Base-by-base conservation (phyloP, 2,113 vertebrate genomes). In the Cephalophus harveyi region DNA sequence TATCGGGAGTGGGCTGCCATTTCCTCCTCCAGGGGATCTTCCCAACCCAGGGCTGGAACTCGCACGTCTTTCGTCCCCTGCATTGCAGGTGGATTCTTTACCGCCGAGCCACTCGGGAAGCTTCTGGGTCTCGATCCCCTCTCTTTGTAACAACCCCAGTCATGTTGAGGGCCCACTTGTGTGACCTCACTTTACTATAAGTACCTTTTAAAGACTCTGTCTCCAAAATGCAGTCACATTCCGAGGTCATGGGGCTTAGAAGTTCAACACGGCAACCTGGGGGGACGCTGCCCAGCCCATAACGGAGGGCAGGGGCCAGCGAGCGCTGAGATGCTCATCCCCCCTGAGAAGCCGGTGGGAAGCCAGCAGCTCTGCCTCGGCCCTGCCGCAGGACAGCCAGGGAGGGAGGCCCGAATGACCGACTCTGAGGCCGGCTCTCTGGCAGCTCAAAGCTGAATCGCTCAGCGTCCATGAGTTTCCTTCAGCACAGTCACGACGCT, bases 361-460 rank as follows among this genome's bases (percentile, higher is more conserved):
- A 7, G 2, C 27, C 33, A 0, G 2, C 0, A 2, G 55, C 48
- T 2, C 1, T 1, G 5, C 5, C 2, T 1, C 1, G 1, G 40
- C n/a, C 16, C 43, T 23, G n/a, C 21, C 6, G 1, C 6, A 7
- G 13, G 40, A 4, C 0, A 12, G 9, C 17, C 54, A 46, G 19
- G 46, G 15, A 30, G 14, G 1, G 28, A 4, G 12, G 10, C 16
- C n/a, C 25, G 1, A n/a, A 76, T 11, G 27, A 7, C 6, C 4
- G 15, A 21, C 21, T 2, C 11, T 3, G n/a, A 25, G 9, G 12
- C 9, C 19, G 1, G 93, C 48, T 48, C n/a, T 5, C 7, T 8
- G 50, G 33, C 27, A 46, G n/a, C 59, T 64, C 57, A 7, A 40
- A 50, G 19, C 36, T 17, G 2, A 2, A 14, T 25, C 0, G 0